These are phyloP conservation scores for Ascaphus truei DNA, from an alignment of 2,113 vertebrate genomes.

Conservation along the genomic window DNA sequence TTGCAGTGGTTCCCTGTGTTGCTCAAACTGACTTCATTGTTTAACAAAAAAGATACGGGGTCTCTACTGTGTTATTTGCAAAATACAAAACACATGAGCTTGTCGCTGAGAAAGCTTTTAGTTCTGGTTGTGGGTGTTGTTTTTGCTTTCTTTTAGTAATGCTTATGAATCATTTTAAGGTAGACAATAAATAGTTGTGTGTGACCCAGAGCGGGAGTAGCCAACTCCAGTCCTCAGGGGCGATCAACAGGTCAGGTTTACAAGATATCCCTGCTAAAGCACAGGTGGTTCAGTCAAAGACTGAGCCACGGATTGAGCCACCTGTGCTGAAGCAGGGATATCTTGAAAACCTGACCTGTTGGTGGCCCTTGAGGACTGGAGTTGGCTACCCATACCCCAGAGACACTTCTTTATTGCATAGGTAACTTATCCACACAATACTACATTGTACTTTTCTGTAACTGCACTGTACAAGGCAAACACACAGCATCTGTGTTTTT, in stretches of 20 bases:
- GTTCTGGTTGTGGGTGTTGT: background rate
- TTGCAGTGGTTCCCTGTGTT: background rate
- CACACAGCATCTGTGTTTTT: background rate
- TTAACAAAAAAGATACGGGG: background rate
- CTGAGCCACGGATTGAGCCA: too few species aligned
- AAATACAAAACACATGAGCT: background rate
- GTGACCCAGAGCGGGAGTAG: background rate
- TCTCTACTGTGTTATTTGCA: background rate
- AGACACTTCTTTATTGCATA: background rate
- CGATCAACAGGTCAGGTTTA: too few species aligned
- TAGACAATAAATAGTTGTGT: background rate
- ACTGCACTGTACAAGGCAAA: background rate
- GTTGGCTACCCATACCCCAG: too few species aligned
- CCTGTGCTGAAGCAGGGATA: too few species aligned
- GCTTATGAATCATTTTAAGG: constrained; percentile 5
- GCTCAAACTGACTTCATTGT: constrained; percentile 10
- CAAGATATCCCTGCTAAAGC: too few species aligned
- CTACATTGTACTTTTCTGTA: background rate
- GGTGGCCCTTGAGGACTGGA: too few species aligned
- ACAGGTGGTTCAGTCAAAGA: too few species aligned
- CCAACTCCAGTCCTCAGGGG: too few species aligned
- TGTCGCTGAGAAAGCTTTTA: background rate
- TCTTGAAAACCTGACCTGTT: too few species aligned
- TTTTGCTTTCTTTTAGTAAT: background rate
- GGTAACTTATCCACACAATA: background rate